Base-by-base conservation (phyloP, 2,797 vertebrate species). In the Cichlasoma orientale region DNA sequence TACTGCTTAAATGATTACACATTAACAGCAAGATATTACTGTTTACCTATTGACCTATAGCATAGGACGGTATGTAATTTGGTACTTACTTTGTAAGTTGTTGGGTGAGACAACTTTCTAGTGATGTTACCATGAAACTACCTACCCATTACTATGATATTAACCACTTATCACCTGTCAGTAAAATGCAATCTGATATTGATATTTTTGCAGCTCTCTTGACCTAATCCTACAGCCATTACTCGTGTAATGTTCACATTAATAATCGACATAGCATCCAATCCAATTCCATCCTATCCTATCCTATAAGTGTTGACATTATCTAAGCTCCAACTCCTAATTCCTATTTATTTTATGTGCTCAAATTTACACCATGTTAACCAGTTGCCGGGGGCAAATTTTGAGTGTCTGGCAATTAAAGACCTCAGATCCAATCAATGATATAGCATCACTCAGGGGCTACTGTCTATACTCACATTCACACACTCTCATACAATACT, bases 331-430 rank as follows among this genome's bases (percentile, higher is more conserved):
- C 63, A 85, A 82, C 61, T 82, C 13, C 57, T 80, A 80, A 86
- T 85, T 72, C 23, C 52, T 66, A 85, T 87, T 82, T 86, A 82
- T 81, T 87, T 83, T 78, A 83, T 91, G 82, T 75, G 56, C 41
- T 89, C 38, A 69, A 80, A 77, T 86, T 73, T 79, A 82, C 57
- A 81, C 56, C 74, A 56, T 85, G 80, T 80, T 82, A 84, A 84
- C 74, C 31, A 82, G 66, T 33, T 74, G 82, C 84, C 72, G 13
- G 11, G 78, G 84, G 86, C 75, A 77, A 75, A 78, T 76, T 89
- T 63, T 80, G 75, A 84, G 77, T 85, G 72, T 74, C 57, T 83
- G 66, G 79, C 86, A 88, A 90, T 86, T 89, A 79, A 90, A 82
- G 66, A 73, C 78, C 74, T 83, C 73, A 70, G 75, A 84, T 88